phyloP scores from a whole-genome alignment of 37 sponge, comb jelly and placozoan species.

The Ianthella basta region DNA sequence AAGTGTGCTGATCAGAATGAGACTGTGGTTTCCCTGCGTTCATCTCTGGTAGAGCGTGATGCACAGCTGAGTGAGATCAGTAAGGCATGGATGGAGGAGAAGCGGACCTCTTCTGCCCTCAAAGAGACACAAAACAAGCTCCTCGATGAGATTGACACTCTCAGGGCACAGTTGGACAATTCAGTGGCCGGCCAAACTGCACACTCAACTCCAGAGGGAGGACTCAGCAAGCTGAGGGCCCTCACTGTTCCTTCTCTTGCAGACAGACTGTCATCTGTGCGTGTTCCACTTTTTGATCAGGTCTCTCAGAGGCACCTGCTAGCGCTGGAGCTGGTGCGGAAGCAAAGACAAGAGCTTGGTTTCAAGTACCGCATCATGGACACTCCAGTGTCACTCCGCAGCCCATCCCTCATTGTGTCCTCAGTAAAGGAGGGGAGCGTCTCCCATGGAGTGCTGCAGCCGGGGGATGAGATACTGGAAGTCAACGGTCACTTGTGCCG shows the following conservation, averaged over 20 bases:
- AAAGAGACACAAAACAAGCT: slow-evolving; percentile 21
- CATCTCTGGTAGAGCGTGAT: slow-evolving; percentile 42
- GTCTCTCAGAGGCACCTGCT: slow-evolving; percentile 32
- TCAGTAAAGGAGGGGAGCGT: slow-evolving; percentile 54
- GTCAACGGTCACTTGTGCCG: slow-evolving; percentile 63
- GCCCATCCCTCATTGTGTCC: slow-evolving; percentile 47
- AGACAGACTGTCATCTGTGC: neutral
- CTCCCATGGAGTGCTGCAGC: slow-evolving; percentile 30
- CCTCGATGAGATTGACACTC: slow-evolving; percentile 9
- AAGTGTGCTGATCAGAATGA: slow-evolving; percentile 38
- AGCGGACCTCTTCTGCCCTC: slow-evolving; percentile 25
- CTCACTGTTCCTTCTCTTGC: neutral
- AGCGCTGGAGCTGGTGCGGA: slow-evolving; percentile 37
- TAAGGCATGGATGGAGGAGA: slow-evolving; percentile 36
- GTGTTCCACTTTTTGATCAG: slow-evolving; percentile 40
- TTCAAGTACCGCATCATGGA: slow-evolving; percentile 45
- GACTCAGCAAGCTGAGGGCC: neutral
- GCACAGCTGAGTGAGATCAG: slow-evolving; percentile 46
- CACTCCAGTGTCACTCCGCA: slow-evolving; percentile 37
- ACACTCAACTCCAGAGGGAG: neutral
- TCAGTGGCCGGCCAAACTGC: neutral
- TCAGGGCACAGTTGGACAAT: neutral
- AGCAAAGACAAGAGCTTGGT: slow-evolving; percentile 32
- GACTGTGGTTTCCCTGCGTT: slow-evolving; percentile 25
- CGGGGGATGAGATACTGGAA: slow-evolving; percentile 71